These are phyloP conservation scores for Tenebrosternarchus preto DNA, from an alignment of 2,113 vertebrate species.

Conservation along the genomic window DNA sequence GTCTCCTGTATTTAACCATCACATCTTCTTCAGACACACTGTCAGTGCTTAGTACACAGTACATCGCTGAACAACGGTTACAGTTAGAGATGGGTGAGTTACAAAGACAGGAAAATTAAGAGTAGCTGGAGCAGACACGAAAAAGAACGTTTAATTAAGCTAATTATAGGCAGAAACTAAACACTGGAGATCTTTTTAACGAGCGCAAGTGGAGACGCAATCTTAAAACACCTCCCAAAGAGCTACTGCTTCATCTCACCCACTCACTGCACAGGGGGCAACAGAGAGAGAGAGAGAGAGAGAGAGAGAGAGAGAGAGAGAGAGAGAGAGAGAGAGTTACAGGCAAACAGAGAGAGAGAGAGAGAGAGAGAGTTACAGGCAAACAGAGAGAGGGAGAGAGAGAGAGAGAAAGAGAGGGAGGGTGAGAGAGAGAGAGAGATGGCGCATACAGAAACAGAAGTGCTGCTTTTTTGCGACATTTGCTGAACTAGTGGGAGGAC, in stretches of 20 bases:
- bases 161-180: conserved; percentile 32
- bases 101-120: not conserved
- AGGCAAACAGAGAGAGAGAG: no score
- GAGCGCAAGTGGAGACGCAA: not conserved
- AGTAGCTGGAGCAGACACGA: conserved; percentile 3
- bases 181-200: not conserved
- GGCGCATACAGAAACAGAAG: no score
- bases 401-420: not conserved
- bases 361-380: no score
- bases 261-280: not conserved
- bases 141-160: conserved; percentile 39
- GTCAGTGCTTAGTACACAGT: no score
- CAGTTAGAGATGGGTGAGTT: not conserved
- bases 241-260: conserved; percentile 9
- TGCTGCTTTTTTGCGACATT: no score
- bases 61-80: no score
- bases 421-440: not conserved
- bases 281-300: not conserved
- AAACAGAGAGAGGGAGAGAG: not conserved
- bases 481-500: not conserved
- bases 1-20: no score
- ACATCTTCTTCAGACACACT: no score
- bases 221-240: conserved; percentile 12
- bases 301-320: no score
- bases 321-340: no score